Conservation (phyloP, 1,140 invertebrate genomes). For the Papilio aristodemus region DNA sequence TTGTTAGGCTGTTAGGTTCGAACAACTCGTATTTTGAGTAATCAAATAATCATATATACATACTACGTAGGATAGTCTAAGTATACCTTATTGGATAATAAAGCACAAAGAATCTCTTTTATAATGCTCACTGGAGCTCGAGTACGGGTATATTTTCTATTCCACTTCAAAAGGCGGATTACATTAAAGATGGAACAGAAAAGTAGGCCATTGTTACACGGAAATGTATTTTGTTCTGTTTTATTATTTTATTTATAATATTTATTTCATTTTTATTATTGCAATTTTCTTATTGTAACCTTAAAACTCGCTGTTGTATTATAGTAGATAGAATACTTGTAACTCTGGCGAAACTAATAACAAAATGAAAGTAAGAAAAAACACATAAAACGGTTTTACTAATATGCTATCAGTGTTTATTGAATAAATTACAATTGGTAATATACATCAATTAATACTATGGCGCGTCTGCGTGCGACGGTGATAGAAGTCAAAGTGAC, state of each 20-base stretch:
- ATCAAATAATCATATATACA: too few relatives aligned
- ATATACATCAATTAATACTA: too few relatives aligned
- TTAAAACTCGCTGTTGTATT: background rate
- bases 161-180: conserved; percentile 45
- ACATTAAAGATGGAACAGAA: conserved; percentile 42
- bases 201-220: conserved; percentile 48
- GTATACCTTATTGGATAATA: conserved; percentile 32
- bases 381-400: too few relatives aligned
- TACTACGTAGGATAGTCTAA: too few relatives aligned
- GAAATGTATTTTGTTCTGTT: conserved; percentile 25
- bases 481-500: too few relatives aligned
- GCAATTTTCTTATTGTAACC: conserved; percentile 16
- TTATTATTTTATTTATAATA: too few relatives aligned
- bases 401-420: too few relatives aligned
- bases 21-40: too few relatives aligned
- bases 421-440: too few relatives aligned
- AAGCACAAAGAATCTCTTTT: conserved; percentile 32
- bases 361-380: too few relatives aligned
- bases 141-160: conserved; percentile 38
- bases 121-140: conserved; percentile 31
- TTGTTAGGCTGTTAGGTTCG: too few relatives aligned
- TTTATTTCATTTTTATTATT: conserved; percentile 4
- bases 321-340: background rate
- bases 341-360: background rate
- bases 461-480: too few relatives aligned